These are phyloP conservation scores for Cheilosia vernalis DNA, from an alignment of 2,888 invertebrate genomes.

Conservation along the genomic window DNA sequence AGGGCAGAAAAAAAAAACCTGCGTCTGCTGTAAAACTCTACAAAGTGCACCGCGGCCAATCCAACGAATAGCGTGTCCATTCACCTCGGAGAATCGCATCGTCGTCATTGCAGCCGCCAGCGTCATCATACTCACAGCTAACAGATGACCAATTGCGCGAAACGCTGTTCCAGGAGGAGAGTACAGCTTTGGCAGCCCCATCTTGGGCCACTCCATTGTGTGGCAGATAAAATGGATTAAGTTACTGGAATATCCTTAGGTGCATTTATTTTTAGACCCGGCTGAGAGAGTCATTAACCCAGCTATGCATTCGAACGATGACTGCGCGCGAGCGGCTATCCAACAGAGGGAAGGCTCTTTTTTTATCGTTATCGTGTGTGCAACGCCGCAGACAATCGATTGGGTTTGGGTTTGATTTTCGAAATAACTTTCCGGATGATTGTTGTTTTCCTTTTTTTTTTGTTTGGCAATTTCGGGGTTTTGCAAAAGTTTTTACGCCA, in stretches of 20 bases:
- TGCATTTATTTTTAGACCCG: conserved; percentile 70
- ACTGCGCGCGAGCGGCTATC: conserved; percentile 38
- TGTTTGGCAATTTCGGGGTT: conserved; percentile 48
- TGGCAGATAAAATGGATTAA: conserved; percentile 72
- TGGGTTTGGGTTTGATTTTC: conserved; percentile 62
- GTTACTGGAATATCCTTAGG: conserved; percentile 74
- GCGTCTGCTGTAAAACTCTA: conserved; percentile 58
- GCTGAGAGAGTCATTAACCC: conserved; percentile 63
- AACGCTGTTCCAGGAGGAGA: conserved; percentile 3
- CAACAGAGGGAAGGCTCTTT: conserved; percentile 20
- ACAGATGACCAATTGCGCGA: conserved; percentile 58
- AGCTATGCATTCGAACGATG: conserved; percentile 57
- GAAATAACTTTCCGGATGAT: conserved; percentile 53
- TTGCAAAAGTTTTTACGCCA: conserved; percentile 13
- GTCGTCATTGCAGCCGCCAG: conserved; percentile 26
- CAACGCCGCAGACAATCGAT: conserved; percentile 68
- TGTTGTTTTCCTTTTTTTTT: conserved; percentile 12
- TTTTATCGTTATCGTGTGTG: conserved; percentile 33
- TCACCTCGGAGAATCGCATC: conserved; percentile 60
- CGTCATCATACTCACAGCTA: conserved; percentile 27
- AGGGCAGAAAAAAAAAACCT: neutral
- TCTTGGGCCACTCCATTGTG: conserved; percentile 40
- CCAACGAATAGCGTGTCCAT: conserved; percentile 70
- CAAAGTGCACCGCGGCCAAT: conserved; percentile 72
- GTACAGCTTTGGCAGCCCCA: conserved; percentile 13